Percentiles rank a stretch among this genome's conserved stretches.
Evolutionary conservation across 2,888 invertebrate genomes (phyloP).

Genomic region (Sialis lutaria): DNA sequence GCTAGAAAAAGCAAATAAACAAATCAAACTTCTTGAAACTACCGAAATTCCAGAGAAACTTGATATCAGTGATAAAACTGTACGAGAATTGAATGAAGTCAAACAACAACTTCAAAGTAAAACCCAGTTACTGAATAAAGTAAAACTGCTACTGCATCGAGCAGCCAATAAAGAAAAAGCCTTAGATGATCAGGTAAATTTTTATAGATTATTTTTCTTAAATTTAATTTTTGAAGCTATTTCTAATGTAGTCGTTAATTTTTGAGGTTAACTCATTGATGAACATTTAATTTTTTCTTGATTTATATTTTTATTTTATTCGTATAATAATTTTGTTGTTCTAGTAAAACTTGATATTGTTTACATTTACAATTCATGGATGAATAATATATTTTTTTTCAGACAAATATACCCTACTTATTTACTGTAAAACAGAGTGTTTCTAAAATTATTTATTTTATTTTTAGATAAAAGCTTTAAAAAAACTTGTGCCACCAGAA

Average conservation of each 20-base stretch:
- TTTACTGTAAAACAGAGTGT: not conserved
- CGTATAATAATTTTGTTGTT: no score
- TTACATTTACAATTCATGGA: not conserved
- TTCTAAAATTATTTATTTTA: not conserved
- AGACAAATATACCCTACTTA: not conserved
- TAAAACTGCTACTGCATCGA: constrained; percentile 41
- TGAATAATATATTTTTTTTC: not conserved
- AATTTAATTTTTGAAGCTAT: not conserved
- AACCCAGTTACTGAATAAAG: constrained; percentile 39
- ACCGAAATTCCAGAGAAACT: constrained; percentile 11
- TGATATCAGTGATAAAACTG: constrained; percentile 7
- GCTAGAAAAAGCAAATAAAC: constrained; percentile 15
- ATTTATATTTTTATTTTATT: no score
- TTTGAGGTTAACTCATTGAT: not conserved
- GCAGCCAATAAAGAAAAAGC: constrained; percentile 46
- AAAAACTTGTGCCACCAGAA: constrained; percentile 1
- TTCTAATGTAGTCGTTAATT: no score
- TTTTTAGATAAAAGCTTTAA: constrained; percentile 2
- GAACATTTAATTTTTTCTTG: no score
- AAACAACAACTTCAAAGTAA: constrained; percentile 39
- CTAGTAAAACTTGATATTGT: not conserved
- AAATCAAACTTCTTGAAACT: constrained; percentile 12
- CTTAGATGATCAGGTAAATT: constrained; percentile 36
- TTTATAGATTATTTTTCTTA: not conserved
- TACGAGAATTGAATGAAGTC: constrained; percentile 27